Conservation (phyloP, 2,888 invertebrate species). For the Lasius fuliginosus region DNA sequence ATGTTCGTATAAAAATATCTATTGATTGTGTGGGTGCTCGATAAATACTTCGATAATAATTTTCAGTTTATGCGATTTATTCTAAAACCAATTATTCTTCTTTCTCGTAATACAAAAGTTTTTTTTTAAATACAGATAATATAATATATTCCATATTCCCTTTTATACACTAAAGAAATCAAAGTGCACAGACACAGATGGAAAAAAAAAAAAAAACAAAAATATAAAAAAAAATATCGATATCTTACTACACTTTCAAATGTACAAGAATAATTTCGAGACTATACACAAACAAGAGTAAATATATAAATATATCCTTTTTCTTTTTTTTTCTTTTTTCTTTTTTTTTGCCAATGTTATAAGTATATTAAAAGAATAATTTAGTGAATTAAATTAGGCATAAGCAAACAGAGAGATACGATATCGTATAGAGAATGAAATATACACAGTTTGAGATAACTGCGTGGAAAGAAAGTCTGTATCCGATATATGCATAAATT, state of each 20-base stretch:
- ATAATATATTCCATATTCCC: slow-evolving; percentile 51
- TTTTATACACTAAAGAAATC: slow-evolving; percentile 58
- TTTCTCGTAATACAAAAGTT: slow-evolving; percentile 72
- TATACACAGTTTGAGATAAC: slow-evolving; percentile 55
- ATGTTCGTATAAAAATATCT: slow-evolving; percentile 2
- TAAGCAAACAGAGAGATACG: slow-evolving; percentile 60
- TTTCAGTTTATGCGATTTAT: slow-evolving; percentile 65
- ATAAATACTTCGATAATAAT: neutral
- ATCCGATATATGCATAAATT: slow-evolving; percentile 42
- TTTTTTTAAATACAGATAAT: slow-evolving; percentile 66
- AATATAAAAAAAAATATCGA: slow-evolving; percentile 20
- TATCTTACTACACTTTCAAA: slow-evolving; percentile 15
- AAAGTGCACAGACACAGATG: slow-evolving; percentile 46
- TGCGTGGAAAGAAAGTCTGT: slow-evolving; percentile 46
- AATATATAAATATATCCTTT: neutral
- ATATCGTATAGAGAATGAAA: slow-evolving; percentile 19
- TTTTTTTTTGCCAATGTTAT: neutral
- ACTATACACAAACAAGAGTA: slow-evolving; percentile 25
- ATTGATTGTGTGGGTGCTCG: neutral
- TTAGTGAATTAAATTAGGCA: slow-evolving; percentile 74
- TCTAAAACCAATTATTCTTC: slow-evolving; percentile 68
- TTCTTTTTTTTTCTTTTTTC: neutral
- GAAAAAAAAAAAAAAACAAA: slow-evolving; percentile 74
- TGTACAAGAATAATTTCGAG: slow-evolving; percentile 16
- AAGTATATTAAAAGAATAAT: slow-evolving; percentile 66